Evolutionary conservation across 2,797 vertebrate genomes (phyloP), one percentile per base, ranked within the genome.

Genomic region (Cirrhinus mrigala): DNA sequence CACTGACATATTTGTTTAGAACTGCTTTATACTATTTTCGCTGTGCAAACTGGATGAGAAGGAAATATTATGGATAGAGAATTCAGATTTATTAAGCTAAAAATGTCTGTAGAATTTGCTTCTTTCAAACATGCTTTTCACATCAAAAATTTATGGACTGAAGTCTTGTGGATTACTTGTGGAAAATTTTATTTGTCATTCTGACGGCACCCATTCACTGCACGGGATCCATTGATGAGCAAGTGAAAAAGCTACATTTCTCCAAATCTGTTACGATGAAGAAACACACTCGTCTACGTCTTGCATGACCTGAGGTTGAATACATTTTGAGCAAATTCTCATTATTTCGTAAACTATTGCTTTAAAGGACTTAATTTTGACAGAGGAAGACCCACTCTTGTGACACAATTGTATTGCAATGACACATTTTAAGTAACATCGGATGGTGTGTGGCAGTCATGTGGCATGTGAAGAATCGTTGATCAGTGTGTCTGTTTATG

Each of bases 391-490:
- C 48, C 46, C 11, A 77, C 33, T 56, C 48, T 77, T 6, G 60
- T 75, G 73, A 83, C 14, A 77, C 20, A 84, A 29, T 52, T 69
- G 60, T 29, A 22, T 77, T n/a, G 46, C 27, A 73, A 11, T 76
- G 48, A 66, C 68, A 76, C 56, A 73, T 89, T 85, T 85, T 70
- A 81, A 86, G 86, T 82, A 68, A 64, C 22, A 29, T 64, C 22
- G 22, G 15, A 40, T 75, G 58, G 44, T 69, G 82, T 79, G 29
- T 81, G 37, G 80, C 85, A 82, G 75, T 86, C 82, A 81, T 74
- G 85, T 86, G 85, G 82, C 80, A 68, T 79, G 68, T 66, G 83
- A 89, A 85, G 83, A 88, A 88, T 89, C 52, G 78, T 89, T 90
- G 78, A 85, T 85, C 60, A 70, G 78, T 85, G 27, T 64, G 37